These are phyloP conservation scores for Helicoverpa zea DNA, from an alignment of 1,140 invertebrate species.

Conservation along the genomic window DNA sequence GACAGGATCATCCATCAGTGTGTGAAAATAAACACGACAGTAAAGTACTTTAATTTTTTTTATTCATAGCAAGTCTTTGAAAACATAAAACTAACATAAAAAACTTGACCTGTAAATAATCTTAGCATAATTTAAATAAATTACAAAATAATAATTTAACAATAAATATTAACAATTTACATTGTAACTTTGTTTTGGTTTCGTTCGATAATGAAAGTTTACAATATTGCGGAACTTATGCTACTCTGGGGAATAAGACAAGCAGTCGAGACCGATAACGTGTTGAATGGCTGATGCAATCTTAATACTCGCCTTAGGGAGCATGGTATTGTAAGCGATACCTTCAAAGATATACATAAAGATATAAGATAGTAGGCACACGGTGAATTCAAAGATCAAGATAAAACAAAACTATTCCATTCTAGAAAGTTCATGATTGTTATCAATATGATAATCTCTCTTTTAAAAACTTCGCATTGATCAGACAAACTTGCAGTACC, in stretches of 20 bases:
- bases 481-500: background rate
- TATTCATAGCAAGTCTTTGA: slow-evolving; percentile 64
- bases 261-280: slow-evolving; percentile 31
- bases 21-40: too few species aligned
- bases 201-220: slow-evolving; percentile 57
- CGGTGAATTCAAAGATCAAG: background rate
- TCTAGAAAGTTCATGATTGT: background rate
- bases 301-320: slow-evolving; percentile 19
- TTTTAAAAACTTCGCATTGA: background rate
- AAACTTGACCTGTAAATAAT: slow-evolving; percentile 64
- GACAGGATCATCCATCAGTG: too few species aligned
- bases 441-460: slow-evolving; percentile 7
- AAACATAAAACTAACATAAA: slow-evolving; percentile 56
- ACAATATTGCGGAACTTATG: slow-evolving; percentile 40
- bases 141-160: slow-evolving; percentile 53
- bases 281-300: slow-evolving; percentile 32
- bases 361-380: too few species aligned
- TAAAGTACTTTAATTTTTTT: slow-evolving; percentile 25
- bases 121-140: slow-evolving; percentile 62
- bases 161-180: slow-evolving; percentile 46
- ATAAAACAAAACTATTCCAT: background rate
- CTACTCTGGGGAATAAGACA: slow-evolving; percentile 18
- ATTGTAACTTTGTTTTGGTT: slow-evolving; percentile 76
- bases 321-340: background rate
- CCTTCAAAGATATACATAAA: too few species aligned